Conservation (phyloP, 2,888 invertebrate genomes). For the Drosophila monieri region DNA sequence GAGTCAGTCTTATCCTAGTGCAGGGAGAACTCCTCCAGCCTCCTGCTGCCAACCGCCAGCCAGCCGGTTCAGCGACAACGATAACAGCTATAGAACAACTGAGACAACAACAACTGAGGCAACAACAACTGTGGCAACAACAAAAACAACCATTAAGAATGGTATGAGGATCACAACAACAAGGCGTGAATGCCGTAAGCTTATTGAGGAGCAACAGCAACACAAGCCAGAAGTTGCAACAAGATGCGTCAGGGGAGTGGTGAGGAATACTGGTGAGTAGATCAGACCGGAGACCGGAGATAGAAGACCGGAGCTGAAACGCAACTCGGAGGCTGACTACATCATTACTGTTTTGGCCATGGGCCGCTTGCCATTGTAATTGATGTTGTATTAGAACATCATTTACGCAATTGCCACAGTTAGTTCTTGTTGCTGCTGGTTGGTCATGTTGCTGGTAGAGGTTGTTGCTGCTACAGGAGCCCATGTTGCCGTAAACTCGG, state of each 20-base stretch:
- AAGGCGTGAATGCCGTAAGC: constrained; percentile 76
- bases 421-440: constrained; percentile 33
- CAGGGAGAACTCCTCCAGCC: constrained; percentile 59
- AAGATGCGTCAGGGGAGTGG: not conserved
- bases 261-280: not conserved
- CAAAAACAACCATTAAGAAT: constrained; percentile 2
- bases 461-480: constrained; percentile 1
- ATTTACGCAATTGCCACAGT: constrained; percentile 77
- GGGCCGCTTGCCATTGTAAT: constrained; percentile 76
- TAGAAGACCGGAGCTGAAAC: constrained; percentile 39
- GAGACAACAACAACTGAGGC: constrained; percentile 6
- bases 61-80: constrained; percentile 59
- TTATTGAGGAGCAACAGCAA: constrained; percentile 31
- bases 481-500: not conserved
- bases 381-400: constrained; percentile 79
- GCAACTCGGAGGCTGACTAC: constrained; percentile 64
- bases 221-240: constrained; percentile 20
- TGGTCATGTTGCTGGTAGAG: constrained; percentile 17
- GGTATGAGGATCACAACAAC: constrained; percentile 57
- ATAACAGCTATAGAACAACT: constrained; percentile 40
- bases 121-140: not conserved
- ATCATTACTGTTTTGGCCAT: constrained; percentile 70
- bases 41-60: constrained; percentile 64
- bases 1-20: constrained; percentile 9
- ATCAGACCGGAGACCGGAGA: constrained; percentile 21